phyloP scores from a whole-genome alignment of 2,113 vertebrate genomes.

The Cromileptes altivelis region DNA sequence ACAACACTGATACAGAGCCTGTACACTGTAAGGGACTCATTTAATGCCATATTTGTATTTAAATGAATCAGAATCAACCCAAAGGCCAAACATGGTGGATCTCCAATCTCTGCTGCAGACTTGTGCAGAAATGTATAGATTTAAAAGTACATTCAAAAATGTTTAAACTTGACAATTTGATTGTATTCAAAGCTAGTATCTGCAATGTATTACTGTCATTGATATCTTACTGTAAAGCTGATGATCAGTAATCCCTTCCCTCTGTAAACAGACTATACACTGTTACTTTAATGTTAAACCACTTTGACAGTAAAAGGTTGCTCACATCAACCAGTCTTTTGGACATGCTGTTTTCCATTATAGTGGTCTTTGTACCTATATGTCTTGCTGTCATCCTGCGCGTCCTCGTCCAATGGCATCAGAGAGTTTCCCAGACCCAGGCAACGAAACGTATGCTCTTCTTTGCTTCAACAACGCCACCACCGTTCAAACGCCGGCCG shows the following conservation, averaged over 20 bases:
- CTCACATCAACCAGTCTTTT: background rate
- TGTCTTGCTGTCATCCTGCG: background rate
- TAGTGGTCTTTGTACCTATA: background rate
- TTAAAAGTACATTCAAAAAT: background rate
- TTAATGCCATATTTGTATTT: too few species aligned
- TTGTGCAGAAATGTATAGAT: background rate
- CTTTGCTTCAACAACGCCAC: background rate
- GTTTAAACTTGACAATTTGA: background rate
- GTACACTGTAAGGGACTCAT: background rate
- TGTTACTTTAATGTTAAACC: background rate
- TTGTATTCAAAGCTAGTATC: background rate
- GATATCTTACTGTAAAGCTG: background rate
- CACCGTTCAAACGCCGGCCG: slow-evolving; percentile 1
- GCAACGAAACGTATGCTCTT: background rate
- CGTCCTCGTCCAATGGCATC: background rate
- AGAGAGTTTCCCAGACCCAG: background rate
- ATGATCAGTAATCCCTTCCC: background rate
- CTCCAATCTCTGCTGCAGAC: background rate
- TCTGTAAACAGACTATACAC: background rate
- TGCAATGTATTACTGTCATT: background rate
- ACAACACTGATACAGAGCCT: background rate
- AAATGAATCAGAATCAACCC: too few species aligned
- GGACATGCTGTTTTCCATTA: background rate
- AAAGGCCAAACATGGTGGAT: background rate
- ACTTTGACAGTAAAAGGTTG: slow-evolving; percentile 2